Base-by-base conservation (phyloP, 2,113 vertebrate species). In the Chrysochloris asiatica region DNA sequence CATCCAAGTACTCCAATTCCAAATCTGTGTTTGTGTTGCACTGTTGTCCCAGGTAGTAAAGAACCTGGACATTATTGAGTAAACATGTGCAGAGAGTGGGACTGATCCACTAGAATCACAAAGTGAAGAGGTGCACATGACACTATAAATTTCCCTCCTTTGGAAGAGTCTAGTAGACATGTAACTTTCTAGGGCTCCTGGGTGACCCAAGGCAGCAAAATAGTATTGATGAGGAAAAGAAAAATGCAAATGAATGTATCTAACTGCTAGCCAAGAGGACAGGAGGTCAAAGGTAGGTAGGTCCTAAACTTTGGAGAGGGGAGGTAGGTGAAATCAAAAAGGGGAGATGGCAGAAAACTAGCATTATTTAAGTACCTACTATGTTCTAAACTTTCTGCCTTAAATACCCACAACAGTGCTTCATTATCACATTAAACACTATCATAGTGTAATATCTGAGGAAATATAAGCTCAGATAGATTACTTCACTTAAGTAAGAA, bases 271-370 rank as follows among this genome's bases (percentile, higher is more conserved):
- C 33, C n/a, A 47, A 76, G 26, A 79, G 30, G 6, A n/a, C n/a
- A n/a, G n/a, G n/a, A n/a, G n/a, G n/a, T n/a, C n/a, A n/a, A n/a
- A n/a, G n/a, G n/a, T n/a, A n/a, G 67, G 54, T 48, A 43, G 36
- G n/a, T 13, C 59, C 45, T 59, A 79, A 79, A 87, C 38, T 16
- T 36, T 3, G 17, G 17, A 56, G 19, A 56, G 22, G 24, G 7
- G 13, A 67, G 16, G n/a, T 28, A 21, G 17, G n/a, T 28, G n/a
- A n/a, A n/a, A n/a, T n/a, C n/a, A n/a, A n/a, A n/a, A n/a, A n/a
- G n/a, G n/a, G n/a, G n/a, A n/a, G n/a, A n/a, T n/a, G 45, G 28
- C 52, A 52, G 47, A 92, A 89, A 83, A 89, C 13, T 59, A 30
- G 47, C n/a, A 59, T 59, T 59, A 8, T 24, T 59, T 6, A 59